Conservation (phyloP, 2,888 invertebrate genomes). For the Pycnomerus fuliginosus region DNA sequence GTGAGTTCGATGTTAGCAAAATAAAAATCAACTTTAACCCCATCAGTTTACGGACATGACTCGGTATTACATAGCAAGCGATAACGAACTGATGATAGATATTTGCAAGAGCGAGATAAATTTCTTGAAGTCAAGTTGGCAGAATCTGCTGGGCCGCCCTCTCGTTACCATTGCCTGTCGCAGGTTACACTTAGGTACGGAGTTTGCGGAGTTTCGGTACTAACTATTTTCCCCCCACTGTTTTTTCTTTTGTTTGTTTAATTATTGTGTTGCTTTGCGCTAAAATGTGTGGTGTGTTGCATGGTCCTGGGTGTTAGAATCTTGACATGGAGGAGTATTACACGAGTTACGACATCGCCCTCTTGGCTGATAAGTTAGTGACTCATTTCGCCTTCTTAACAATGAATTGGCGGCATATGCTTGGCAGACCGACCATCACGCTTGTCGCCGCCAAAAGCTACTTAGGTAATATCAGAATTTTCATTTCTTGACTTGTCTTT, state of each 20-base stretch:
- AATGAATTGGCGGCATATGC: constrained; percentile 95
- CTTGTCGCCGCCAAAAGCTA: constrained; percentile 82
- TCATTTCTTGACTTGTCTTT: background rate
- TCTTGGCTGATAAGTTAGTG: constrained; percentile 91
- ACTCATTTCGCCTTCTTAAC: constrained; percentile 93
- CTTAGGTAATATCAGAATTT: constrained; percentile 80
- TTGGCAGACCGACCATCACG: constrained; percentile 93
- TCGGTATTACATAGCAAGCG: constrained; percentile 97
- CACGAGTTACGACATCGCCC: constrained; percentile 92
- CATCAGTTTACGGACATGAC: constrained; percentile 94
- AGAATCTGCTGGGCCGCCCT: constrained; percentile 95
- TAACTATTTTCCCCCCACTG: background rate
- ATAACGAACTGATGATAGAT: constrained; percentile 97
- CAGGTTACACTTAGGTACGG: constrained; percentile 84
- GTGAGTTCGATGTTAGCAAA: constrained; percentile 56
- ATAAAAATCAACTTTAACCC: no score
- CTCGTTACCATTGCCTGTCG: constrained; percentile 88
- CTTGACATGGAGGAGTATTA: constrained; percentile 94
- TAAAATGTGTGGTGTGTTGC: constrained; percentile 34
- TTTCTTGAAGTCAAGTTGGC: constrained; percentile 98
- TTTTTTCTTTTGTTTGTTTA: constrained; percentile 1
- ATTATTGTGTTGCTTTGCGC: constrained; percentile 21
- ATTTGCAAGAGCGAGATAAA: constrained; percentile 95
- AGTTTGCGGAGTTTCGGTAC: background rate
- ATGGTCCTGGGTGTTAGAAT: constrained; percentile 61